A percentile compares a stretch with the other conserved stretches of the same genome.
These are phyloP conservation scores for Drosophila multiciliata DNA, from an alignment of 2,888 invertebrate genomes.

Conservation along the genomic window DNA sequence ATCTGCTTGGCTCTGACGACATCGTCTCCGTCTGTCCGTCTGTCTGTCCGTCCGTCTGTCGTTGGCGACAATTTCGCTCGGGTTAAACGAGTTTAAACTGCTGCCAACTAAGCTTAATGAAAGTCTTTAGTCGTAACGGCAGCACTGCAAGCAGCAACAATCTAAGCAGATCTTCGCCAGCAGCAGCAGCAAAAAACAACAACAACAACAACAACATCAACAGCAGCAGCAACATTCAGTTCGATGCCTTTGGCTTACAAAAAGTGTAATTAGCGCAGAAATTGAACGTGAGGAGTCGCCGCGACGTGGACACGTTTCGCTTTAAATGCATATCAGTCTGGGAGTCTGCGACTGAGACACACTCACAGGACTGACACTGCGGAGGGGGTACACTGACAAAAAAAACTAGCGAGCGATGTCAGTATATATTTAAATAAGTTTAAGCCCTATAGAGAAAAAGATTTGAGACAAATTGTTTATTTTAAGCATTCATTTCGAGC, in stretches of 20 bases:
- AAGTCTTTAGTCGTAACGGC: conserved; percentile 70
- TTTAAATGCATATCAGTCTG: conserved; percentile 79
- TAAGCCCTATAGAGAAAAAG: neutral
- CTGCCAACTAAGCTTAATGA: conserved; percentile 76
- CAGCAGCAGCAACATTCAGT: conserved; percentile 23
- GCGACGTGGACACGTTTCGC: conserved; percentile 73
- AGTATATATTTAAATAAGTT: neutral
- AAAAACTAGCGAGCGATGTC: neutral
- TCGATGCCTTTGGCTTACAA: conserved; percentile 73
- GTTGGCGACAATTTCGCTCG: conserved; percentile 71
- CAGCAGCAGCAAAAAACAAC: neutral
- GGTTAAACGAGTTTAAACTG: conserved; percentile 78
- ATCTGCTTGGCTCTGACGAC: conserved; percentile 60
- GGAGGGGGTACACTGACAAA: conserved; percentile 4
- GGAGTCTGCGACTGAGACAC: conserved; percentile 29
- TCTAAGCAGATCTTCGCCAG: conserved; percentile 69
- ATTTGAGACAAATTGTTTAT: neutral
- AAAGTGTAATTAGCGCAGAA: conserved; percentile 83
- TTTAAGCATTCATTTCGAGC: neutral
- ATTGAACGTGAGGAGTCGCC: conserved; percentile 72
- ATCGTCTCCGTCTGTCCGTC: conserved; percentile 28
- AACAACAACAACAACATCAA: neutral
- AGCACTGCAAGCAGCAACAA: conserved; percentile 41
- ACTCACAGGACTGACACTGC: conserved; percentile 8
- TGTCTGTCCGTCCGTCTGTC: conserved; percentile 18